Evolutionary conservation across 2,113 vertebrate genomes (phyloP).

Genomic region (Tyto alba): DNA sequence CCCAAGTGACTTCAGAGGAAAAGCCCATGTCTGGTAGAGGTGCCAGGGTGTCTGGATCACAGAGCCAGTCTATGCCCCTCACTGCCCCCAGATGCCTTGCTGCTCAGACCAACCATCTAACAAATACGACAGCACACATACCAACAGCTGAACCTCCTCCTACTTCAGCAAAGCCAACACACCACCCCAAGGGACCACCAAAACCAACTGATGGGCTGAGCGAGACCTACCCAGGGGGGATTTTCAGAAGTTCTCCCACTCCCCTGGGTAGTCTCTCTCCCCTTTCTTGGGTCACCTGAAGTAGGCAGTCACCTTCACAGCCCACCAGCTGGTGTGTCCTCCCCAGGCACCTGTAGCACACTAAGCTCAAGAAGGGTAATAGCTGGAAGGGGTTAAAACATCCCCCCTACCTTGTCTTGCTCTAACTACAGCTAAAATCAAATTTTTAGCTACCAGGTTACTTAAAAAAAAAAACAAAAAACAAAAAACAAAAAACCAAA

Average conservation of each 20-base stretch:
- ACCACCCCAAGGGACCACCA: background rate
- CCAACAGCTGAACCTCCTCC: background rate
- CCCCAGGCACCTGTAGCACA: background rate
- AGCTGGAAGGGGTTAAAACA: background rate
- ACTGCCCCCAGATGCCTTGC: background rate
- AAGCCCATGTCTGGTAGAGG: background rate
- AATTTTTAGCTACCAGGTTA: background rate
- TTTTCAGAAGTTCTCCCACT: background rate
- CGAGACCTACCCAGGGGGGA: background rate
- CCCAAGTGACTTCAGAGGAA: background rate
- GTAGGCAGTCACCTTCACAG: background rate
- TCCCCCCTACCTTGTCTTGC: background rate
- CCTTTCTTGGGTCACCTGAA: background rate
- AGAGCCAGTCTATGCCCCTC: background rate
- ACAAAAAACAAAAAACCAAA: background rate
- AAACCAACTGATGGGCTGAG: background rate
- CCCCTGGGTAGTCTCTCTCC: background rate
- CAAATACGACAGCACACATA: accelerated
- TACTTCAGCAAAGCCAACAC: background rate
- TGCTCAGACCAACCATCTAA: background rate
- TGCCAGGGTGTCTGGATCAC: background rate
- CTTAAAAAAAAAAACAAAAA: background rate
- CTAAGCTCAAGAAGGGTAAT: background rate
- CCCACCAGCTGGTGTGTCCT: background rate
- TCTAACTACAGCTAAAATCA: background rate